phyloP scores from a whole-genome alignment of 2,888 invertebrate genomes.

The Agrotis exclamationis region DNA sequence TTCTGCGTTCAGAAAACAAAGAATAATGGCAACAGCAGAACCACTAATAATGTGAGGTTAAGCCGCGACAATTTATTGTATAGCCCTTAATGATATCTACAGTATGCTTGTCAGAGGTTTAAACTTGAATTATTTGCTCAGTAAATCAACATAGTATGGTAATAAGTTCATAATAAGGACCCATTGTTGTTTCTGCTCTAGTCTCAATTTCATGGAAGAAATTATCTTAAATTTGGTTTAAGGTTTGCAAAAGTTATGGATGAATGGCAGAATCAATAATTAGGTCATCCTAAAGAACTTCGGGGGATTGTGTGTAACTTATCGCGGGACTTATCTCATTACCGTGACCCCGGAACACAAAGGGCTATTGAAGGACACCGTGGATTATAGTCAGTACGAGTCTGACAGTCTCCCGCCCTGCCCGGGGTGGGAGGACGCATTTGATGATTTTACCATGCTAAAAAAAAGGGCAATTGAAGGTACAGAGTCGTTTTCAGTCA shows the following conservation, averaged over 20 bases:
- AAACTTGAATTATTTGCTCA: constrained; percentile 13
- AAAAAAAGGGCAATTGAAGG: too few species aligned
- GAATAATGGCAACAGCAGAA: background rate
- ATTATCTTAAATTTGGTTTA: constrained; percentile 22
- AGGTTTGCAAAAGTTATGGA: background rate
- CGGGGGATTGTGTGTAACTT: too few species aligned
- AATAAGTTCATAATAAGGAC: constrained; percentile 32
- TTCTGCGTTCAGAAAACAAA: background rate
- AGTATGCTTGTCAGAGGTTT: background rate
- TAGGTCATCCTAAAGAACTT: background rate
- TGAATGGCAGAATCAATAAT: background rate
- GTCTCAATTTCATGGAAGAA: constrained; percentile 23
- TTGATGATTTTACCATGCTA: too few species aligned
- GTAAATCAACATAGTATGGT: constrained; percentile 22
- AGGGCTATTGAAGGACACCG: too few species aligned
- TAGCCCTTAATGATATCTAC: background rate
- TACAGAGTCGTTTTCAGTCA: too few species aligned
- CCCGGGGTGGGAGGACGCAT: too few species aligned
- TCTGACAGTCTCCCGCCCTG: too few species aligned
- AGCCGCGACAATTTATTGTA: background rate
- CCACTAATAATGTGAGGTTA: constrained; percentile 6
- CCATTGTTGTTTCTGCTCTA: constrained; percentile 22
- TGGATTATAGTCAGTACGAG: too few species aligned
- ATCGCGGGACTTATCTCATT: too few species aligned
- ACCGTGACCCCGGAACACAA: too few species aligned